Evolutionary conservation across 2,888 invertebrate species (phyloP).

Genomic region (Onthophagus sagittarius): DNA sequence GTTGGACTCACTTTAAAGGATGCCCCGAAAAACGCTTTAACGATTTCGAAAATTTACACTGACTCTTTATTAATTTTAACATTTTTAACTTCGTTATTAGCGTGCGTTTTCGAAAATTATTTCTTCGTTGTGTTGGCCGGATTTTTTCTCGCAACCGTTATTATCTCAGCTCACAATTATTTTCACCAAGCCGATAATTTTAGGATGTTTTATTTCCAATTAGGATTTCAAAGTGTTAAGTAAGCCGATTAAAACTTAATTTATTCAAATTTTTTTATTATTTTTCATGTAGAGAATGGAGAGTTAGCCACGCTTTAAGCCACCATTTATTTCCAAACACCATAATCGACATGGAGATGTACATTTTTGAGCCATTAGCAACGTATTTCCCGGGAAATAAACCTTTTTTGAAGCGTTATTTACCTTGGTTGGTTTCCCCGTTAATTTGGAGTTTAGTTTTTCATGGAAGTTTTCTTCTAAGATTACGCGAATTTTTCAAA

Average conservation of each 20-base stretch:
- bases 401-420: conserved; percentile 51
- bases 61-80: conserved; percentile 44
- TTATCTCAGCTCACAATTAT: conserved; percentile 65
- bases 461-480: conserved; percentile 9
- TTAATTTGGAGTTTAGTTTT: conserved; percentile 30
- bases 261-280: neutral
- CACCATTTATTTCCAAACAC: conserved; percentile 80
- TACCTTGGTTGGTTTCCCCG: conserved; percentile 54
- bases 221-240: conserved; percentile 60
- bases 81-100: conserved; percentile 40
- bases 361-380: conserved; percentile 63
- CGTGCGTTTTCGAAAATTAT: conserved; percentile 43
- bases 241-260: conserved; percentile 34
- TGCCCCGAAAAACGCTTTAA: conserved; percentile 48
- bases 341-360: conserved; percentile 68
- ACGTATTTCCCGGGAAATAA: conserved; percentile 62
- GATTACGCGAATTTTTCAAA: conserved; percentile 4
- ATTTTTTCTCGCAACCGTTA: conserved; percentile 54
- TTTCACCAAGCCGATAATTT: conserved; percentile 68
- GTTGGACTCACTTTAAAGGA: conserved; percentile 54
- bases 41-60: conserved; percentile 45
- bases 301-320: conserved; percentile 70
- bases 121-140: conserved; percentile 53
- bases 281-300: conserved; percentile 56
- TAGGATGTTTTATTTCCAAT: conserved; percentile 70